These are phyloP conservation scores for Macroglossus sobrinus DNA, from an alignment of 2,113 vertebrate species.

Conservation along the genomic window DNA sequence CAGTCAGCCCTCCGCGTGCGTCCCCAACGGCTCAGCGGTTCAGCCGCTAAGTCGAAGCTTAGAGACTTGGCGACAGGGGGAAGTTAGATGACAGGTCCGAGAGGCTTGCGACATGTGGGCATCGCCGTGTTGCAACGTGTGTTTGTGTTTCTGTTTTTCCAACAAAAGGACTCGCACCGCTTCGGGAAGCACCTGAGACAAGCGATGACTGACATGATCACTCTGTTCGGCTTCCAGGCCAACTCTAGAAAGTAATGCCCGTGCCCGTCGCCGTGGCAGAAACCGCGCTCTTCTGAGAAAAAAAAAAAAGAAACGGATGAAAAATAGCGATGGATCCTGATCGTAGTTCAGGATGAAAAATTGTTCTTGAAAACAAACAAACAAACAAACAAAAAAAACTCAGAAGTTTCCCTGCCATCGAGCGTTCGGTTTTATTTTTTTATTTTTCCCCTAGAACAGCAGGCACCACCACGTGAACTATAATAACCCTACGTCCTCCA, in stretches of 20 bases:
- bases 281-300: constrained; percentile 38
- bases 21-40: accelerated
- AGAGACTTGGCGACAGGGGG: background rate
- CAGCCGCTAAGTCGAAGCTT: background rate
- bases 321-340: background rate
- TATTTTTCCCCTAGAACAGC: constrained; percentile 42
- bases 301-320: constrained; percentile 44
- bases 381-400: background rate
- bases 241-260: constrained; percentile 87
- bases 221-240: constrained; percentile 81
- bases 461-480: background rate
- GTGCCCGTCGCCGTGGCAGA: accelerated
- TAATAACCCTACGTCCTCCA: constrained; percentile 23
- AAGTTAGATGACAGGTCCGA: background rate
- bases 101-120: accelerated
- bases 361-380: too few relatives aligned
- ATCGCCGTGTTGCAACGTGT: accelerated
- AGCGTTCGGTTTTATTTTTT: background rate
- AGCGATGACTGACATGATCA: constrained; percentile 90
- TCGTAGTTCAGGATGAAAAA: constrained; percentile 34
- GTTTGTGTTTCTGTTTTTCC: background rate
- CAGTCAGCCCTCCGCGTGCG: accelerated
- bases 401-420: constrained; percentile 30
- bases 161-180: constrained; percentile 91
- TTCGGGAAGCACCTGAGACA: constrained; percentile 90